Evolutionary conservation across 2,113 vertebrate genomes (phyloP).

Genomic region (Apteryx mantelli): DNA sequence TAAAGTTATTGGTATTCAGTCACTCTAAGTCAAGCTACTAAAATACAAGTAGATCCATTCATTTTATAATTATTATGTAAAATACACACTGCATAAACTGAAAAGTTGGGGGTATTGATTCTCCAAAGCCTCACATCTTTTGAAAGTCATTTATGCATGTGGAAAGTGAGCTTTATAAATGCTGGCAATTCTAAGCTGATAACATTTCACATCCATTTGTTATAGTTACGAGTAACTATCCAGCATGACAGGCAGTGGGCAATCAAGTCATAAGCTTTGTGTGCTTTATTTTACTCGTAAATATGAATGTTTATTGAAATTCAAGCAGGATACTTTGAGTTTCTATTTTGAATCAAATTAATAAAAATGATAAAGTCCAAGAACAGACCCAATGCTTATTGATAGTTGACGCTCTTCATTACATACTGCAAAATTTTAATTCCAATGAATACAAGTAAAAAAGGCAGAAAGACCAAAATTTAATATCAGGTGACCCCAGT

Average conservation of each 20-base stretch:
- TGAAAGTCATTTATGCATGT: background rate
- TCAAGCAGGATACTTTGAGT: background rate
- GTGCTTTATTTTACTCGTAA: conserved; percentile 7
- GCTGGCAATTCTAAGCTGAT: background rate
- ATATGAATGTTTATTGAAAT: background rate
- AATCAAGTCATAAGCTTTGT: background rate
- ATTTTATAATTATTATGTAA: background rate
- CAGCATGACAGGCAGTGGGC: rapidly evolving
- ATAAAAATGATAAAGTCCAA: background rate
- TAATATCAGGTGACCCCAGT: background rate
- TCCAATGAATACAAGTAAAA: rapidly evolving
- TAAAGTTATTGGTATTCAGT: background rate
- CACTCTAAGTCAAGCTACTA: background rate
- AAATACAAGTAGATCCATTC: background rate
- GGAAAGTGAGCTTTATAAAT: background rate
- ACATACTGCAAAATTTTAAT: background rate
- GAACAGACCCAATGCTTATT: background rate
- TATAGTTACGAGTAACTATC: background rate
- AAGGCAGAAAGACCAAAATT: background rate
- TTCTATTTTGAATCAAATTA: background rate
- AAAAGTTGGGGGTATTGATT: background rate
- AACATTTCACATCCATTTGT: background rate
- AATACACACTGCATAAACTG: background rate
- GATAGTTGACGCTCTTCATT: background rate
- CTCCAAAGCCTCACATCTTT: background rate